Evolutionary conservation across 2,113 vertebrate genomes (phyloP).

Genomic region (Peromyscus polionotus): DNA sequence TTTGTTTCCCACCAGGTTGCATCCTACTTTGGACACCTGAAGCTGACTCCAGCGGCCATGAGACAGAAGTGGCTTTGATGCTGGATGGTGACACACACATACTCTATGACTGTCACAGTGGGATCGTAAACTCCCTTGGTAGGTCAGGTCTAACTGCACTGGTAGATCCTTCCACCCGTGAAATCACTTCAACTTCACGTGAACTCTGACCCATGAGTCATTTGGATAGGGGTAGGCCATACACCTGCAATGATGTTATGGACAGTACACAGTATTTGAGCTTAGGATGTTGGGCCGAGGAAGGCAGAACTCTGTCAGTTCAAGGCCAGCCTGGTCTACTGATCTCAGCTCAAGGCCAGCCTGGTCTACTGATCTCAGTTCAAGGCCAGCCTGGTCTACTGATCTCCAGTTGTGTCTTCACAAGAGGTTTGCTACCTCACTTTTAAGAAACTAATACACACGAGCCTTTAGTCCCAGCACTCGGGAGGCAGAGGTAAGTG

Average conservation of each 20-base stretch:
- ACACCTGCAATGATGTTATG: background rate
- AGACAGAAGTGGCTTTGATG: background rate
- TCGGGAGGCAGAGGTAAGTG: background rate
- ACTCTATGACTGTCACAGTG: accelerated
- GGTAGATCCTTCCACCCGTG: background rate
- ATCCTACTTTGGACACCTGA: background rate
- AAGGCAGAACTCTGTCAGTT: background rate
- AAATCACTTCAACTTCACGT: background rate
- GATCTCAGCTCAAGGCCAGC: background rate
- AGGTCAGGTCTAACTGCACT: background rate
- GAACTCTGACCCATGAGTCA: background rate
- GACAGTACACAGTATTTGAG: background rate
- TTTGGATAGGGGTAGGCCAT: background rate
- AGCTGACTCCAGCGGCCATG: accelerated
- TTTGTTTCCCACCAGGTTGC: accelerated
- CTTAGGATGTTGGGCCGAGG: background rate
- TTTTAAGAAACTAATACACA: background rate
- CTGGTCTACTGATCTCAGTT: background rate
- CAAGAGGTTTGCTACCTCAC: background rate
- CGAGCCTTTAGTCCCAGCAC: background rate
- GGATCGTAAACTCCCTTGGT: background rate
- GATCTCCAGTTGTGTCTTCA: background rate
- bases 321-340: background rate
- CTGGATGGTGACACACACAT: background rate
- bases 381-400: background rate